Evolutionary conservation across 1,140 invertebrate species (phyloP).

Genomic region (Drosophila bipectinata): DNA sequence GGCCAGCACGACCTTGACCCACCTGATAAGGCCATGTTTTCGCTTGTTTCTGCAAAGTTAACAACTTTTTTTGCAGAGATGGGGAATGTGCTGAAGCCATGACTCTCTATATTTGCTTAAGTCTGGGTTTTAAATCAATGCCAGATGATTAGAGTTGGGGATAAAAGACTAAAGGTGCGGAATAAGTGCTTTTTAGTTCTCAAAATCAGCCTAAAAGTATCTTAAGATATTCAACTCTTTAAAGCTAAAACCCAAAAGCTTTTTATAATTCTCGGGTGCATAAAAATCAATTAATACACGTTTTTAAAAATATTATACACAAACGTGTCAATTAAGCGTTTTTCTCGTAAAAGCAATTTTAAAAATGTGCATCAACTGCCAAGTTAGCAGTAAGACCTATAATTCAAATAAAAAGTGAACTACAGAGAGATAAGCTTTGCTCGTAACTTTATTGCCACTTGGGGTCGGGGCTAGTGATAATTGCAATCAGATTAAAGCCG

Average conservation of each 20-base stretch:
- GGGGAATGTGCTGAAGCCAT: slow-evolving; percentile 30
- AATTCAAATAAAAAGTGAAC: no score
- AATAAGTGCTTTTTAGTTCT: background rate
- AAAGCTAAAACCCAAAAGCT: background rate
- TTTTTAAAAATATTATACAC: background rate
- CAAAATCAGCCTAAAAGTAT: background rate
- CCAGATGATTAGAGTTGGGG: background rate
- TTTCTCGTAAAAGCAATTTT: no score
- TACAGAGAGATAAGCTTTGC: no score
- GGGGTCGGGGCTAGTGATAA: background rate
- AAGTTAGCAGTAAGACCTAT: no score
- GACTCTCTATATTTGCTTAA: background rate
- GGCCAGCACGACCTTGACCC: slow-evolving; percentile 37
- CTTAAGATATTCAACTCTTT: background rate
- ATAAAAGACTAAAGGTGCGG: background rate
- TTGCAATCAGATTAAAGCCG: background rate
- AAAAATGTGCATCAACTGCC: no score
- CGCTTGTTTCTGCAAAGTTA: slow-evolving; percentile 21
- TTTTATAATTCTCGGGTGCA: background rate
- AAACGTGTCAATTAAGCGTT: background rate
- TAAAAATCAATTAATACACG: background rate
- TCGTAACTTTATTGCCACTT: background rate
- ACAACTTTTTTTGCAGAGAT: slow-evolving; percentile 15
- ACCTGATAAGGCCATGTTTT: slow-evolving; percentile 18
- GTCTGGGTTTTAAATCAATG: background rate